phyloP scores from a whole-genome alignment of 2,113 vertebrate species.

The Triplophysa tibetana region DNA sequence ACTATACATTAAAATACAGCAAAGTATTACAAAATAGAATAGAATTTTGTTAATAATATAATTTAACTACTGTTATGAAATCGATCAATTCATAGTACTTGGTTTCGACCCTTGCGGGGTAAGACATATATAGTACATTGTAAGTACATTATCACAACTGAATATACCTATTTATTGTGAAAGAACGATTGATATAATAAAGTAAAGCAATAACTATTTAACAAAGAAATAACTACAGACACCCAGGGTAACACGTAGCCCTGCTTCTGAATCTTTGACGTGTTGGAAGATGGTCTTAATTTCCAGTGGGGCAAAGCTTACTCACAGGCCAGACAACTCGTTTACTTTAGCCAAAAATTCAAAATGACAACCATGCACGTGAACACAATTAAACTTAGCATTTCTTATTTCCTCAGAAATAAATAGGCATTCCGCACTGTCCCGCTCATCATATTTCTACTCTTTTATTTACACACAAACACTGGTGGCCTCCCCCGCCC shows the following conservation, averaged over 20 bases:
- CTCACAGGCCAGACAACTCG: conserved; percentile 7
- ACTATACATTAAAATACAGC: neutral
- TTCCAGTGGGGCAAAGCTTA: conserved; percentile 13
- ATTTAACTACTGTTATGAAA: neutral
- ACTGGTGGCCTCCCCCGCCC: conserved; percentile 59
- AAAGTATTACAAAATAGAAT: neutral
- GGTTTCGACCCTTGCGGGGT: too few species aligned
- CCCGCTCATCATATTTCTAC: neutral
- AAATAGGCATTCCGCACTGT: neutral
- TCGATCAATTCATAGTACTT: too few species aligned
- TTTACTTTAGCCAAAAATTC: neutral
- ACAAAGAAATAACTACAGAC: too few species aligned
- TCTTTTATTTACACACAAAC: conserved; percentile 45
- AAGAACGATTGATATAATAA: too few species aligned
- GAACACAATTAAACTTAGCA: conserved; percentile 16
- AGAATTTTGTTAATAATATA: neutral
- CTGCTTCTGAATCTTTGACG: too few species aligned
- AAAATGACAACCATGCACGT: conserved; percentile 11
- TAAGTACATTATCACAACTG: too few species aligned
- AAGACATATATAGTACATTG: too few species aligned
- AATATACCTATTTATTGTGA: too few species aligned
- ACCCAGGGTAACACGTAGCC: too few species aligned
- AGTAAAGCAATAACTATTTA: too few species aligned
- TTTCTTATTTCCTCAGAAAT: neutral
- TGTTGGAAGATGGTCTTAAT: conserved; percentile 1